phyloP scores from a whole-genome alignment of 2,888 invertebrate species.

The Dryomyza anilis region DNA sequence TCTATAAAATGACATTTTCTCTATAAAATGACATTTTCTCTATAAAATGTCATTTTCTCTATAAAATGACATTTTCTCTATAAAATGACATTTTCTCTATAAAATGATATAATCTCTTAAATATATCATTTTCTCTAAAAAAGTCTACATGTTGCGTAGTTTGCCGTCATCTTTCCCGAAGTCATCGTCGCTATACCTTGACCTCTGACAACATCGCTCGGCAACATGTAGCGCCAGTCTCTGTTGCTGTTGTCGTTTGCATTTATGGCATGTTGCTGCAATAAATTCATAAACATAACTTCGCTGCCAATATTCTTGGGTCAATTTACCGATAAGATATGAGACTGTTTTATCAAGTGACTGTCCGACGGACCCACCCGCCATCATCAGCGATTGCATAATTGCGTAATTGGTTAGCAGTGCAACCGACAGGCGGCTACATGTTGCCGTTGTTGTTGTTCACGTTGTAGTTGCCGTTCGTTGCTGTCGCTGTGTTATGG shows the following conservation, averaged over 20 bases:
- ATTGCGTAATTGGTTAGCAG: slow-evolving; percentile 20
- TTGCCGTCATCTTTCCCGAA: not conserved
- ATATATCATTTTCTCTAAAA: too few species aligned
- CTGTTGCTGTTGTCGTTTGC: not conserved
- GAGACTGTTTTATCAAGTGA: too few species aligned
- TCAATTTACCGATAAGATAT: not conserved
- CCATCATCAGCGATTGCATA: too few species aligned
- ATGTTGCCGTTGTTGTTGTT: not conserved
- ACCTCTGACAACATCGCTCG: not conserved
- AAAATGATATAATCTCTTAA: too few species aligned
- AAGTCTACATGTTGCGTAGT: not conserved
- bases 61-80: too few species aligned
- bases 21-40: too few species aligned
- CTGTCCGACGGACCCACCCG: too few species aligned
- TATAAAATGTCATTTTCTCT: too few species aligned
- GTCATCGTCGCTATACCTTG: not conserved
- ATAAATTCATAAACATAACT: not conserved
- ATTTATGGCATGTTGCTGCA: not conserved
- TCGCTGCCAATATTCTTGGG: not conserved
- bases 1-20: too few species aligned
- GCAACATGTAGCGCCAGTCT: not conserved
- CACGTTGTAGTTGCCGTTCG: not conserved
- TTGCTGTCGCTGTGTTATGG: not conserved
- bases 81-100: too few species aligned
- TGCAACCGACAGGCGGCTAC: not conserved